Evolutionary conservation across 2,888 invertebrate genomes (phyloP), one percentile per base, ranked within the genome.

Genomic region (Ceriagrion tenellum): DNA sequence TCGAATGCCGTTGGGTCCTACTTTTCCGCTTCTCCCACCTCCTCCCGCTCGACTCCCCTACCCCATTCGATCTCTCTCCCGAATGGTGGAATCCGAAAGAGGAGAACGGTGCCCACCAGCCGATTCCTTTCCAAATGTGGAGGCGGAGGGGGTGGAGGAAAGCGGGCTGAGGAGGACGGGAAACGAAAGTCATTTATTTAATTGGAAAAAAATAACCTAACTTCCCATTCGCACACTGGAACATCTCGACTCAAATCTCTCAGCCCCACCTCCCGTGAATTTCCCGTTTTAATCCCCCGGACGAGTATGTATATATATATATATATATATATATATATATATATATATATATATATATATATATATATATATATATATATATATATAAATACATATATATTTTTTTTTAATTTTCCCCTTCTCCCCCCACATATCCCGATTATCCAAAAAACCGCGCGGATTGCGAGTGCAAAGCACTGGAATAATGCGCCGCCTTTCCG

Each of bases 161-260:
- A 47, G 35, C 18, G 0, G n/a, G 47, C 12, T 16, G 6, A 59
- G 47, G 47, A n/a, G 55, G 0, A n/a, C 90, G 56, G 40, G 59
- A 91, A 91, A n/a, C 81, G 91, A 91, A 91, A 91, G 81, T 81
- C 81, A 35, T 81, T 81, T 81, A 81, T 81, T 81, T 81, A 81
- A 81, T 81, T 81, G 81, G 81, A 81, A 81, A 81, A 69, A 69
- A 35, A n/a, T n/a, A 81, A 81, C 6, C 30, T 26, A 18, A 3
- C 18, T 81, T 35, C 16, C 30, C 30, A 16, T 81, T 81, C 81
- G 30, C 81, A 16, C 81, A 26, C 35, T 81, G 30, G 35, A 35
- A 35, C 12, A 81, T 35, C 59, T 59, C 81, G 81, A 35, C 35
- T 81, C 81, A 13, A 16, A 59, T 59, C 59, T 59, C 81, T 30